These are phyloP conservation scores for Oasisia sp. DNA, from an alignment of 2,888 invertebrate genomes.

Conservation along the genomic window DNA sequence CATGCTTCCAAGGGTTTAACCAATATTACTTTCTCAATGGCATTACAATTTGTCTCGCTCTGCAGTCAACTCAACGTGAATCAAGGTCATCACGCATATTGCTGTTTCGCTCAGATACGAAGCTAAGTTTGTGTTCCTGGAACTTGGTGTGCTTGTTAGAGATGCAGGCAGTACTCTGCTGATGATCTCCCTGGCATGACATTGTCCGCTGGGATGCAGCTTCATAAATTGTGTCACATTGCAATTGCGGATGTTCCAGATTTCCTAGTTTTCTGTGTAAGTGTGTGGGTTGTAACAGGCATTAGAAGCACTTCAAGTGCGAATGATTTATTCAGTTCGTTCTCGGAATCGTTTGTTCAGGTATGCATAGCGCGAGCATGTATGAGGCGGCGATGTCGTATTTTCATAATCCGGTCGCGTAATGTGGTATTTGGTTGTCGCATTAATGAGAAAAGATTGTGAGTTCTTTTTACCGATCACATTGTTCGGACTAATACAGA, in stretches of 20 bases:
- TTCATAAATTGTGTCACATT: neutral
- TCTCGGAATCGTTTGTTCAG: neutral
- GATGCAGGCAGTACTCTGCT: neutral
- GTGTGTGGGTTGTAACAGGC: neutral
- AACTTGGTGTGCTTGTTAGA: neutral
- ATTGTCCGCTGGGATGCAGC: neutral
- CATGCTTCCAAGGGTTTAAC: neutral
- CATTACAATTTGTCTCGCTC: neutral
- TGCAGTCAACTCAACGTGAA: neutral
- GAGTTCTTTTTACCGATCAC: too few species aligned
- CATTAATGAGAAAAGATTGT: neutral
- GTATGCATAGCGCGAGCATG: neutral
- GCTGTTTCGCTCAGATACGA: neutral
- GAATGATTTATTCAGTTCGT: neutral
- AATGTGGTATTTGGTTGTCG: neutral
- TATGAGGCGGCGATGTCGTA: neutral
- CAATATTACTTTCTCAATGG: neutral
- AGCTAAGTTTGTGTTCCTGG: neutral
- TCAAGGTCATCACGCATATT: neutral
- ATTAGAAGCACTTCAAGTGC: neutral
- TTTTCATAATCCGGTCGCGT: neutral
- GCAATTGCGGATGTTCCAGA: neutral
- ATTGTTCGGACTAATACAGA: neutral
- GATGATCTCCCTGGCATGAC: neutral
- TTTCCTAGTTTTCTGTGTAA: neutral